Percentiles rank a stretch among this genome's conserved stretches.
Conservation (phyloP, 1,140 invertebrate genomes). For the Saccostrea cuccullata region DNA sequence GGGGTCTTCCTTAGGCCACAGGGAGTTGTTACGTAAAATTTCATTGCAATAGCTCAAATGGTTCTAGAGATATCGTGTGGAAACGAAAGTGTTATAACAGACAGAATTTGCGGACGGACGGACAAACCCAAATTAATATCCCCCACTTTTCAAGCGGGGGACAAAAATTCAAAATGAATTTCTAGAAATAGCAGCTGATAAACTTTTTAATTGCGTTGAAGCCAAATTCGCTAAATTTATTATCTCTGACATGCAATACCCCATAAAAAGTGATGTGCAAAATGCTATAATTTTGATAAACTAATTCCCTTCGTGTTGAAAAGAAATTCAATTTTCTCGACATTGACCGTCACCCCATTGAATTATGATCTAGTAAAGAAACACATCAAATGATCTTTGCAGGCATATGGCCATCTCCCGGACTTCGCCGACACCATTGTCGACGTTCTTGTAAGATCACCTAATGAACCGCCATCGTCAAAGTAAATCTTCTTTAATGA, state of each 20-base stretch:
- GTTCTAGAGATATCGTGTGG: too few relatives aligned
- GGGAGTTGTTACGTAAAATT: too few relatives aligned
- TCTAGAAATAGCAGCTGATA: background rate
- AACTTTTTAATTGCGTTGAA: background rate
- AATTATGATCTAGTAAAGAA: conserved; percentile 28
- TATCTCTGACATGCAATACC: conserved; percentile 10
- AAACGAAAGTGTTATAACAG: too few relatives aligned
- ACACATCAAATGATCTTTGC: conserved; percentile 20
- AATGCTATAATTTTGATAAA: conserved; percentile 33
- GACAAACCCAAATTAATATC: too few relatives aligned
- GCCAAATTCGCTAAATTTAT: background rate
- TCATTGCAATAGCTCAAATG: too few relatives aligned
- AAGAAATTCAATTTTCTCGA: conserved; percentile 17
- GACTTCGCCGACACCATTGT: background rate
- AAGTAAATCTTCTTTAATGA: conserved; percentile 28
- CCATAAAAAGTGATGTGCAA: conserved; percentile 35
- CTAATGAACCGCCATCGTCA: conserved; percentile 15
- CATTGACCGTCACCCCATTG: conserved; percentile 15
- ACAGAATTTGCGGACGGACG: too few relatives aligned
- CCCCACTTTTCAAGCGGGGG: too few relatives aligned
- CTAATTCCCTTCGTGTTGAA: conserved; percentile 5
- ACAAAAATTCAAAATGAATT: too few relatives aligned
- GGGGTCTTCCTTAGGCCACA: too few relatives aligned
- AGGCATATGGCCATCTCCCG: conserved; percentile 22
- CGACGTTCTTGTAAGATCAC: conserved; percentile 10